phyloP scores from a whole-genome alignment of 2,888 invertebrate genomes.

The Chironomus tentans region DNA sequence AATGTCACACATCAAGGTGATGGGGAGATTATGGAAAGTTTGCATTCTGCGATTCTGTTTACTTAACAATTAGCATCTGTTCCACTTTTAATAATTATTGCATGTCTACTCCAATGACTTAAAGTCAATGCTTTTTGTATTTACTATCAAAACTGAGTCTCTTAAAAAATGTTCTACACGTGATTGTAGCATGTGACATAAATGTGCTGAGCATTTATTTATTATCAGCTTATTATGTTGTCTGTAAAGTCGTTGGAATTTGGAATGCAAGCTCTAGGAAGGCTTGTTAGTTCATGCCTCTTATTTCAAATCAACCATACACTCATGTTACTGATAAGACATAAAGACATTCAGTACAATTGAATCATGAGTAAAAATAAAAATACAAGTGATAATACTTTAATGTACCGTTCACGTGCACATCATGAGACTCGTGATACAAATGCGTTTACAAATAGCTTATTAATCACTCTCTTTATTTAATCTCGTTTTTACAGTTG shows the following conservation, averaged over 20 bases:
- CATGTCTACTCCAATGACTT: no score
- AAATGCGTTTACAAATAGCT: neutral
- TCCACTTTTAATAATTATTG: no score
- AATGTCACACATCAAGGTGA: no score
- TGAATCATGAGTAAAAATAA: neutral
- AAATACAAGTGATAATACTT: neutral
- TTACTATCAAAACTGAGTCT: neutral
- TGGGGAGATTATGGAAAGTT: no score
- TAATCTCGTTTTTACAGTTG: constrained; percentile 57
- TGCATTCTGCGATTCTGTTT: no score
- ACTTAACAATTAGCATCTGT: no score
- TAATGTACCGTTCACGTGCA: constrained; percentile 11
- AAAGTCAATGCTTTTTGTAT: no score
- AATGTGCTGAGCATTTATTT: neutral
- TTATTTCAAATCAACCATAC: neutral
- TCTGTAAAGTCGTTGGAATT: neutral
- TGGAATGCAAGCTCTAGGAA: neutral
- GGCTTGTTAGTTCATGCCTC: neutral
- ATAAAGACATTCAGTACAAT: neutral
- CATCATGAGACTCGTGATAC: constrained; percentile 16
- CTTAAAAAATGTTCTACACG: neutral
- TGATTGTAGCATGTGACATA: neutral
- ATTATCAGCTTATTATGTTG: neutral
- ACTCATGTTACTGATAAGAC: neutral
- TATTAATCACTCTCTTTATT: constrained; percentile 27